A percentile compares a stretch with the other conserved stretches of the same genome.
phyloP scores from a whole-genome alignment of 2,113 vertebrate species.

The Herpailurus yagouaroundi region DNA sequence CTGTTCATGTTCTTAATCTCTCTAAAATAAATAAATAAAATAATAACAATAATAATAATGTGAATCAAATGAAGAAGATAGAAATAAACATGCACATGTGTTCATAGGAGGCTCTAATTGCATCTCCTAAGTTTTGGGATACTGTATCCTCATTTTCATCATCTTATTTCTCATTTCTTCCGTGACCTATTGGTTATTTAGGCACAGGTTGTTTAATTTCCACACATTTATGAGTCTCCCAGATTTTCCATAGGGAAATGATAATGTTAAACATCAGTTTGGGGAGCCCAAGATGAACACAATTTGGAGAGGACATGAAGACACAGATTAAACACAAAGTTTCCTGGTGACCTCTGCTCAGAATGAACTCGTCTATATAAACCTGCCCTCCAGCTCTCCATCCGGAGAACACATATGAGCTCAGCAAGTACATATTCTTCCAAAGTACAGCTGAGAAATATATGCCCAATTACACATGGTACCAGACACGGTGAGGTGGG shows the following conservation, averaged over 20 bases:
- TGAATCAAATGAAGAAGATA: neutral
- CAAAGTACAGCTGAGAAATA: neutral
- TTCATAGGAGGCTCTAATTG: neutral
- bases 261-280: neutral
- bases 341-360: neutral
- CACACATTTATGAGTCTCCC: neutral
- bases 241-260: conserved; percentile 41
- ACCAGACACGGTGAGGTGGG: neutral
- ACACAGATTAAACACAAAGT: neutral
- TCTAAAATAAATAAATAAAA: no score
- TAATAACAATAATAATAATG: no score
- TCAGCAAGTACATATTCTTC: neutral
- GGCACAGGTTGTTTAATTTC: neutral
- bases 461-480: neutral
- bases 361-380: neutral
- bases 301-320: neutral
- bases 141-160: neutral
- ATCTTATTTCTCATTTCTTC: conserved; percentile 32
- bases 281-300: neutral
- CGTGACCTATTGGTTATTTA: neutral
- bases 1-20: no score
- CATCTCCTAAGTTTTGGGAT: neutral
- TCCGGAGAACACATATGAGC: neutral
- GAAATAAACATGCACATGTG: neutral
- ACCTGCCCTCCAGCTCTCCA: neutral